A percentile compares a stretch with the other conserved stretches of the same genome.
These are phyloP conservation scores for Sternotherus odoratus DNA, from an alignment of 2,797 vertebrate species.

Conservation along the genomic window DNA sequence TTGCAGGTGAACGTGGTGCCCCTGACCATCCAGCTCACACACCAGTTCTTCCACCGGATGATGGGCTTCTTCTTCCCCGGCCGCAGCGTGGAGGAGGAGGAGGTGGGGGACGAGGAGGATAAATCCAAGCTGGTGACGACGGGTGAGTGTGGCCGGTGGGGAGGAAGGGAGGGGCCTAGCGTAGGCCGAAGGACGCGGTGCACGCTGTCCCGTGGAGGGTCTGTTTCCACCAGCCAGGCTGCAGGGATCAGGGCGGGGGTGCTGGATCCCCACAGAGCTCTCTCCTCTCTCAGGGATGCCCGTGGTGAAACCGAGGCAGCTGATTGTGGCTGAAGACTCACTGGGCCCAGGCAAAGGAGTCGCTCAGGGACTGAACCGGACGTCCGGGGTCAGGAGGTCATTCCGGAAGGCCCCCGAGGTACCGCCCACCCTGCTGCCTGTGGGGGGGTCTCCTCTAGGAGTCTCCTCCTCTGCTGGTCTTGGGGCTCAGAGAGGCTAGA, in stretches of 20 bases:
- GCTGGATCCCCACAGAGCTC: neutral
- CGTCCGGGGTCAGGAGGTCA: constrained; percentile 93
- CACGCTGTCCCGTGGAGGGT: neutral
- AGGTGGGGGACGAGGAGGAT: constrained; percentile 97
- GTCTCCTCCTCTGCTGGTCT: neutral
- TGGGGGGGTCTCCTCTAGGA: accelerated
- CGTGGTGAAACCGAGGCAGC: constrained; percentile 92
- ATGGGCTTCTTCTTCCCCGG: constrained; percentile 99
- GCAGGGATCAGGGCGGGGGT: neutral
- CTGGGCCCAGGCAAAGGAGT: constrained; percentile 94
- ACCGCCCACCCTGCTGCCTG: constrained; percentile 14
- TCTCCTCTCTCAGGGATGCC: constrained; percentile 85
- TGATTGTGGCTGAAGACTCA: constrained; percentile 89
- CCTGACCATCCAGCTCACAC: constrained; percentile 98
- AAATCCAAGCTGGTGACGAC: constrained; percentile 97
- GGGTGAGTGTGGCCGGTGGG: constrained; percentile 80
- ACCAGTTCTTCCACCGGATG: constrained; percentile 99
- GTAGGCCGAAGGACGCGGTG: neutral
- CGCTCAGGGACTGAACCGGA: constrained; percentile 93
- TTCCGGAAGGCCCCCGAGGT: constrained; percentile 97
- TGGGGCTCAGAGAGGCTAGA: neutral
- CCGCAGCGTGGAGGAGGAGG: constrained; percentile 96
- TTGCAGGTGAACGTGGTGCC: constrained; percentile 96
- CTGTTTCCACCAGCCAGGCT: neutral
- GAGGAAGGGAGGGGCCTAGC: neutral